Evolutionary conservation across 2,888 invertebrate species (phyloP).

Genomic region (Acanthosepion pharaonis): DNA sequence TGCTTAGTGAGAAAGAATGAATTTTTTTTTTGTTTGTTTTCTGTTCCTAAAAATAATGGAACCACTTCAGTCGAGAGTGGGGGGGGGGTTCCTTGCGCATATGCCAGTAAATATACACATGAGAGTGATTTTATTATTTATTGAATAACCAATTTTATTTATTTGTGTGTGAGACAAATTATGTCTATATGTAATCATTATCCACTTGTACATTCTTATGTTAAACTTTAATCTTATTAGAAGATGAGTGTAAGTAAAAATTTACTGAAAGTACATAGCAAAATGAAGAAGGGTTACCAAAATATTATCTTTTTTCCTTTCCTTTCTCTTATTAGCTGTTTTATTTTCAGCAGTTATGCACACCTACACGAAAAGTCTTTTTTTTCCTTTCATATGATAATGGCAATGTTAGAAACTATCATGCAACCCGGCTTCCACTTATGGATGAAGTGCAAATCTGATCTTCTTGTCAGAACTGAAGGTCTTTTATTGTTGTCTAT

Average conservation of each 20-base stretch:
- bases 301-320: neutral
- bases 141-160: too few species aligned
- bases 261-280: neutral
- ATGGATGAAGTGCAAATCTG: slow-evolving; percentile 1
- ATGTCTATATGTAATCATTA: neutral
- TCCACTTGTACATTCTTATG: neutral
- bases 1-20: neutral
- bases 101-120: neutral
- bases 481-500: slow-evolving; percentile 5
- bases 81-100: neutral
- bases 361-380: neutral
- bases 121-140: neutral
- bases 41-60: neutral
- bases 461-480: slow-evolving; percentile 21
- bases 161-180: neutral
- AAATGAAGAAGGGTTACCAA: neutral
- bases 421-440: neutral
- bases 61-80: neutral
- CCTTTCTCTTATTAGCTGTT: slow-evolving; percentile 5
- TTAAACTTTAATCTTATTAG: neutral
- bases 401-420: neutral
- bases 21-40: neutral
- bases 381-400: neutral
- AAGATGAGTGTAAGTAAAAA: neutral
- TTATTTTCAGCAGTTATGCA: neutral